These are phyloP conservation scores for Gila robusta DNA, from an alignment of 2,797 vertebrate species.

Conservation along the genomic window DNA sequence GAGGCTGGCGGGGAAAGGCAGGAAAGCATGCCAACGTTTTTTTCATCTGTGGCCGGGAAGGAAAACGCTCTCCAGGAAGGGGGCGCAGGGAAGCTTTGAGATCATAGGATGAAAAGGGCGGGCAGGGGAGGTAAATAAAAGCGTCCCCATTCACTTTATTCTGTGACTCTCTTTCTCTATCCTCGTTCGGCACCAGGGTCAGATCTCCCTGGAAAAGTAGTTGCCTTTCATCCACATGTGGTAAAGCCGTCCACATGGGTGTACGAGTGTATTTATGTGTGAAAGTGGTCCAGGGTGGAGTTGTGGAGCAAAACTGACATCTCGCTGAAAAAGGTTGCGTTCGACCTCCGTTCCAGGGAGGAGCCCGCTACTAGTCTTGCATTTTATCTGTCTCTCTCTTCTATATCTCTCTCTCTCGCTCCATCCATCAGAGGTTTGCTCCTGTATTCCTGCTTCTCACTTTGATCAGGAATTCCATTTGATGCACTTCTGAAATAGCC, in stretches of 20 bases:
- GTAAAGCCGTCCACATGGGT: slow-evolving; percentile 71
- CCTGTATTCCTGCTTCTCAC: slow-evolving; percentile 67
- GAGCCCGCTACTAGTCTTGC: slow-evolving; percentile 27
- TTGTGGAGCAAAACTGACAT: slow-evolving; percentile 63
- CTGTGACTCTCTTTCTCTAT: slow-evolving; percentile 62
- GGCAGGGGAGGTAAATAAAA: slow-evolving; percentile 86
- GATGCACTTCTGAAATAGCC: slow-evolving; percentile 78
- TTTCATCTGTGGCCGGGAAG: slow-evolving; percentile 85
- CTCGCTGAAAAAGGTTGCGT: slow-evolving; percentile 45
- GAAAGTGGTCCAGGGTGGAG: slow-evolving; percentile 50
- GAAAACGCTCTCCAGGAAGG: slow-evolving; percentile 89
- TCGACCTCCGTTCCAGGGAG: slow-evolving; percentile 68
- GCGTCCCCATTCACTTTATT: slow-evolving; percentile 60
- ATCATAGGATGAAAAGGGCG: slow-evolving; percentile 84
- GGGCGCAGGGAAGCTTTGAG: slow-evolving; percentile 82
- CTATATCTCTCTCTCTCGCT: slow-evolving; percentile 4
- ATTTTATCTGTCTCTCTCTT: not conserved
- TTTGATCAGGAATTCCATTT: slow-evolving; percentile 82
- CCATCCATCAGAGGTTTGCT: slow-evolving; percentile 44
- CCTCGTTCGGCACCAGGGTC: slow-evolving; percentile 66
- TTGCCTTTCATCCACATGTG: slow-evolving; percentile 81
- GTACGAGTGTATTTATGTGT: slow-evolving; percentile 45
- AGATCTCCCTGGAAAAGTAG: slow-evolving; percentile 76
- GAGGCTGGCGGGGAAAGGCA: slow-evolving; percentile 77
- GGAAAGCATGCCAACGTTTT: slow-evolving; percentile 80